Evolutionary conservation across 2,888 invertebrate species (phyloP).

Genomic region (Eueremaeus valkanovi): DNA sequence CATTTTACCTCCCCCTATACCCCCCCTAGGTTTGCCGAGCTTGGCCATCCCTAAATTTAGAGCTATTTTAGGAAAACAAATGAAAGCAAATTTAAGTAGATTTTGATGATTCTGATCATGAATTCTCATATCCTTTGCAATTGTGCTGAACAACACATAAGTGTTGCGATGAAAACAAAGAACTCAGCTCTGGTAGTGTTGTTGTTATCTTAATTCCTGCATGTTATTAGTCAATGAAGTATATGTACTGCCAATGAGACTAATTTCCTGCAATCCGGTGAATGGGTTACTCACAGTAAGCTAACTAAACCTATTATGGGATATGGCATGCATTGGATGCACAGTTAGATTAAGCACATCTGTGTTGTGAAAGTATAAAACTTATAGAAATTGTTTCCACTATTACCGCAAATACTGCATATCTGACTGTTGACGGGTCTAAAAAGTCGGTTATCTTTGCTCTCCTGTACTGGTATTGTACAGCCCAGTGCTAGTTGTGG

Average conservation of each 20-base stretch:
- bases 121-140: constrained; percentile 13
- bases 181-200: not conserved
- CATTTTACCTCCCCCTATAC: too few species aligned
- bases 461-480: too few species aligned
- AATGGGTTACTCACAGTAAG: constrained; percentile 2
- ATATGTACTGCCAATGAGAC: constrained; percentile 26
- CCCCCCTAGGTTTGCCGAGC: too few species aligned
- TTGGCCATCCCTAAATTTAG: too few species aligned
- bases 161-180: not conserved
- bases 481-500: too few species aligned
- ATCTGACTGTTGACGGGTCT: not conserved
- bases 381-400: constrained; percentile 16
- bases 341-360: constrained; percentile 26
- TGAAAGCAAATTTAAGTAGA: constrained; percentile 19
- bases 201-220: constrained; percentile 26
- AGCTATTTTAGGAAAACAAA: not conserved
- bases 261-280: constrained; percentile 22
- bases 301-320: constrained; percentile 18
- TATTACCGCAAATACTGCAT: not conserved
- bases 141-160: not conserved
- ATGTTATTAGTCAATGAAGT: constrained; percentile 29
- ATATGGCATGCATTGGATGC: not conserved
- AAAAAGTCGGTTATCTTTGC: not conserved
- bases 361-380: constrained; percentile 24
- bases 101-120: constrained; percentile 24